A percentile compares a stretch with the other conserved stretches of the same genome.
Evolutionary conservation across 2,113 vertebrate genomes (phyloP).

Genomic region (Pygoscelis antarcticus): DNA sequence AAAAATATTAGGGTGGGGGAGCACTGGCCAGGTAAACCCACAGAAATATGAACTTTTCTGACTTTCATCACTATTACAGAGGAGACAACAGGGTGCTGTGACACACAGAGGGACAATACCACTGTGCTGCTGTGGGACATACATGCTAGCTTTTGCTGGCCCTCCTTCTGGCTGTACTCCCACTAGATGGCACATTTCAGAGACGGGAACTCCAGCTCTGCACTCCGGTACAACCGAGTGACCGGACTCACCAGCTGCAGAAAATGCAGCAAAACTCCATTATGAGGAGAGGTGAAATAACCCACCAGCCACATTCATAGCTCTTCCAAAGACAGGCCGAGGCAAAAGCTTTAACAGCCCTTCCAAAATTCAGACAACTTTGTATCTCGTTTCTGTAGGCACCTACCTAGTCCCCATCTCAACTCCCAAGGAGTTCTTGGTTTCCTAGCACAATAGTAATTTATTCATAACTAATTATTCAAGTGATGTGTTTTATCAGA

Average conservation of each 20-base stretch:
- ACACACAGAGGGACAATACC: not conserved
- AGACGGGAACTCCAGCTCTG: not conserved
- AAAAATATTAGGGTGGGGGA: not conserved
- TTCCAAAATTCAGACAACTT: not conserved
- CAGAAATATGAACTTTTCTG: not conserved
- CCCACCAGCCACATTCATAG: not conserved
- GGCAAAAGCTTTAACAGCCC: not conserved
- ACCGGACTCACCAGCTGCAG: not conserved
- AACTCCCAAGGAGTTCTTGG: not conserved
- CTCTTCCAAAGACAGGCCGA: not conserved
- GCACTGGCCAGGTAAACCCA: not conserved
- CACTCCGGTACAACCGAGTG: rapidly evolving
- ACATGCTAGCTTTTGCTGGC: not conserved
- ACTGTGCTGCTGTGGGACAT: not conserved
- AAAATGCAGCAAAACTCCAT: not conserved
- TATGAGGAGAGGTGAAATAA: not conserved
- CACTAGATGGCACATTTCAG: not conserved
- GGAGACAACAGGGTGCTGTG: not conserved
- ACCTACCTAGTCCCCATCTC: not conserved
- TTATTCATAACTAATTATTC: not conserved
- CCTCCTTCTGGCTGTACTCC: not conserved
- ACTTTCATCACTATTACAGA: not conserved
- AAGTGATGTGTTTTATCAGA: not conserved
- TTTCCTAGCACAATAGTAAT: not conserved
- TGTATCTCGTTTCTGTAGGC: not conserved